Conservation (phyloP, 37 sponge, comb jelly and placozoan species). For the Amphimedon queenslandica region DNA sequence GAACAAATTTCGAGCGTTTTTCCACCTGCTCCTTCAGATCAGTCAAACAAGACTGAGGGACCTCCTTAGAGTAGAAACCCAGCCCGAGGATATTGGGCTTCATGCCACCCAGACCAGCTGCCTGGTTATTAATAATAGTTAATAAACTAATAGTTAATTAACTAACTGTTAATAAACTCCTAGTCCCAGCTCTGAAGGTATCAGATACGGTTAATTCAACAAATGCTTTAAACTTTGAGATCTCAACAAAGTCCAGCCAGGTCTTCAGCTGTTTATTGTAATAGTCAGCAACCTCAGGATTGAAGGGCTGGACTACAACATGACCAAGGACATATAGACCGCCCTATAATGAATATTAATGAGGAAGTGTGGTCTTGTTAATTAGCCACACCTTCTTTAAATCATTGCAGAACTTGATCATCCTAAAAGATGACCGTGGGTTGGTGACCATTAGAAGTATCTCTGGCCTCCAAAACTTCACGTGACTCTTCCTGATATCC, state of each 20-base stretch:
- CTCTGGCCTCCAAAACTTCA: conserved; percentile 98
- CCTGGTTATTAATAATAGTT: conserved; percentile 37
- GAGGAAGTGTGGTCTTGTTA: neutral
- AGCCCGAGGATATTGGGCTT: conserved; percentile 97
- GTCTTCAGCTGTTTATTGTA: conserved; percentile 53
- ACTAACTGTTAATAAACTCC: conserved; percentile 71
- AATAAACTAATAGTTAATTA: neutral
- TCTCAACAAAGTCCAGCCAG: conserved; percentile 92
- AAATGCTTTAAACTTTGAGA: conserved; percentile 89
- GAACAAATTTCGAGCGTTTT: conserved; percentile 43
- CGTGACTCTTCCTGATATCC: conserved; percentile 92
- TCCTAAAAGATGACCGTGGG: conserved; percentile 72
- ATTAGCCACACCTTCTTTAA: conserved; percentile 75
- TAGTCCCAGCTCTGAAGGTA: conserved; percentile 71
- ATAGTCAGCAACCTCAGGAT: conserved; percentile 41
- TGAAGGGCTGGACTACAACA: conserved; percentile 64
- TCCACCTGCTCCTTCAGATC: conserved; percentile 18
- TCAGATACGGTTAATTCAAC: conserved; percentile 83
- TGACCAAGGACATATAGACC: conserved; percentile 86
- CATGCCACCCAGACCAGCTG: conserved; percentile 97
- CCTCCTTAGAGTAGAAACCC: conserved; percentile 62
- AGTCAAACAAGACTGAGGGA: conserved; percentile 38
- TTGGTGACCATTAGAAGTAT: conserved; percentile 90
- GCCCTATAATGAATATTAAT: conserved; percentile 38
- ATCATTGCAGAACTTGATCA: conserved; percentile 93